A percentile compares a stretch with the other conserved stretches of the same genome.
These are phyloP conservation scores for Sitta europaea DNA, from an alignment of 2,113 vertebrate species.

Conservation along the genomic window DNA sequence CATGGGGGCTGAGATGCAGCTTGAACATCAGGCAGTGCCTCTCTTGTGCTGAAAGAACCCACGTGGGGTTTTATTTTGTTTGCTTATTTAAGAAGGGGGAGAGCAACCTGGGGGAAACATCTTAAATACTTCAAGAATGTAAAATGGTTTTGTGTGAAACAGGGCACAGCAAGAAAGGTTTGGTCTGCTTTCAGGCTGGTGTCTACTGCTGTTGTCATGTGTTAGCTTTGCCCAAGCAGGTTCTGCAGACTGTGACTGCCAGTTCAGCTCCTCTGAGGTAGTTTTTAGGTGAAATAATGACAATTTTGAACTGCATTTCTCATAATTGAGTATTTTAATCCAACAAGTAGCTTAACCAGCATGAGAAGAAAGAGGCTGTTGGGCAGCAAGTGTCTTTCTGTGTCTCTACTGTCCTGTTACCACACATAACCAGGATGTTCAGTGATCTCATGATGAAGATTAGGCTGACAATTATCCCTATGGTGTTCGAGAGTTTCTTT, in stretches of 20 bases:
- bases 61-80: background rate
- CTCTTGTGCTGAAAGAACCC: background rate
- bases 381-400: background rate
- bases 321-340: background rate
- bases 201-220: background rate
- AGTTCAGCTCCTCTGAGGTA: background rate
- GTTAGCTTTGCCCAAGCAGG: background rate
- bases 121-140: background rate
- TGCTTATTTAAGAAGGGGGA: background rate
- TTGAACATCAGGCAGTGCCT: background rate
- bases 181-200: background rate
- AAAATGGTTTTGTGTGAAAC: background rate
- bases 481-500: background rate
- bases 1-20: accelerated
- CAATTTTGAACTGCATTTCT: background rate
- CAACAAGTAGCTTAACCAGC: background rate
- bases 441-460: background rate
- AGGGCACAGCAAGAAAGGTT: background rate
- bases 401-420: background rate
- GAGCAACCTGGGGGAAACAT: accelerated
- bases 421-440: background rate
- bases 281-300: background rate
- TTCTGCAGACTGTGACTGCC: background rate
- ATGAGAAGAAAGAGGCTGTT: background rate
- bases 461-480: background rate